These are phyloP conservation scores for Rhombomys opimus DNA, from an alignment of 2,113 vertebrate species.

Conservation along the genomic window DNA sequence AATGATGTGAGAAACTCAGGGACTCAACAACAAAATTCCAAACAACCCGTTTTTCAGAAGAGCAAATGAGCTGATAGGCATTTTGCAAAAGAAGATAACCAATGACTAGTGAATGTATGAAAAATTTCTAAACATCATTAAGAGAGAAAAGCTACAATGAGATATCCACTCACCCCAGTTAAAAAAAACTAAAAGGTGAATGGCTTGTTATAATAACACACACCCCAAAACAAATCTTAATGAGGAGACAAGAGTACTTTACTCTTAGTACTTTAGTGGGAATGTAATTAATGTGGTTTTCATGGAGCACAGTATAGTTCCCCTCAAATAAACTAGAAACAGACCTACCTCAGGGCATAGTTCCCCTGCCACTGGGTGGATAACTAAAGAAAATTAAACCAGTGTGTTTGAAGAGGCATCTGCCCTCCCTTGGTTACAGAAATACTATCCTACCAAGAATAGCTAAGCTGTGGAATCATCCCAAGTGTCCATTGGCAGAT, in stretches of 20 bases:
- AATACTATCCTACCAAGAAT: neutral
- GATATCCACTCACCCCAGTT: neutral
- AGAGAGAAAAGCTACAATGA: neutral
- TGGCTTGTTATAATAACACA: neutral
- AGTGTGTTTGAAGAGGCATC: neutral
- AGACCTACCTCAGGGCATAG: neutral
- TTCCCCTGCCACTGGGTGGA: neutral
- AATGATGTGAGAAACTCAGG: neutral
- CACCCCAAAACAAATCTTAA: neutral
- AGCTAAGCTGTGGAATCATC: neutral
- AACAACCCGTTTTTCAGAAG: neutral
- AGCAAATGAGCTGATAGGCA: neutral
- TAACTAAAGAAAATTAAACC: neutral
- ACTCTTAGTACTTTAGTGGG: neutral
- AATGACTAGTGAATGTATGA: neutral
- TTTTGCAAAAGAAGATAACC: neutral
- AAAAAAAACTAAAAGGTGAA: neutral
- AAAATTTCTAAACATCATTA: neutral
- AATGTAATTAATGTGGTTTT: neutral
- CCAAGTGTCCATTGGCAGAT: neutral
- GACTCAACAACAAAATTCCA: neutral
- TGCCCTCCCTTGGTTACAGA: neutral
- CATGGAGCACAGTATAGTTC: neutral
- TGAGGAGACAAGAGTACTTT: neutral
- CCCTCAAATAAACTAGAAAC: neutral